Base-by-base conservation (phyloP, 2,888 invertebrate species). In the Mimachlamys varia region DNA sequence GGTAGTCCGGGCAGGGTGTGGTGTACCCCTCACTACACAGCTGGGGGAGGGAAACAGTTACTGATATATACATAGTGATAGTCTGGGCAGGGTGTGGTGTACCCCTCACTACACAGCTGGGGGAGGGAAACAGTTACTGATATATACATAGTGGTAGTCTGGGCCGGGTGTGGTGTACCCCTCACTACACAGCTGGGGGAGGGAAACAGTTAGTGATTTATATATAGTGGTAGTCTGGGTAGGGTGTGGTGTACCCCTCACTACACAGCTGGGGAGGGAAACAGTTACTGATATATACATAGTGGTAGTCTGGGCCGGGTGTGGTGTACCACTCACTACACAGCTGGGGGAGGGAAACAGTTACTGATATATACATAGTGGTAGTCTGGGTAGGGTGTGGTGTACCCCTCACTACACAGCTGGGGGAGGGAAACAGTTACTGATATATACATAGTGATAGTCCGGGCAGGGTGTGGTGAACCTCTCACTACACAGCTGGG, bases 211-310 rank as follows among this genome's bases (percentile, higher is more conserved):
- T 44, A 44, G 4, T 44, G 44, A 44, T 44, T 5, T 44, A 44
- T 0, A 93, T 93, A 89, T 95, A 95, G 88, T 93, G 91, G 87
- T 92, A 92, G 13, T 92, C 90, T n/a, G 91, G 91, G 91, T 95
- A 95, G 1, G 94, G 94, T 3, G 92, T 92, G 33, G 94, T 95
- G 89, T 94, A 93, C 0, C 95, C 95, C 89, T 95, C 94, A 37
- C 93, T 92, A 89, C 95, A 95, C 33, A 94, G 93, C 95, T 95
- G 62, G 2, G 22, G 22, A 62, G 62, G 10, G n/a, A 62, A 62
- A 62, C 44, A n/a, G 62, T 22, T n/a, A 62, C 62, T 22, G 62
- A 53, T 19, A 13, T 53, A 53, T 19, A 53, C 15, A 19, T 10
- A 53, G 53, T 13, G 53, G 2, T 19, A 53, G 15, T 53, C 53